Percentiles rank a stretch among this genome's conserved stretches.
phyloP scores from a whole-genome alignment of 1,140 invertebrate species.

The Trichonephila inaurata region DNA sequence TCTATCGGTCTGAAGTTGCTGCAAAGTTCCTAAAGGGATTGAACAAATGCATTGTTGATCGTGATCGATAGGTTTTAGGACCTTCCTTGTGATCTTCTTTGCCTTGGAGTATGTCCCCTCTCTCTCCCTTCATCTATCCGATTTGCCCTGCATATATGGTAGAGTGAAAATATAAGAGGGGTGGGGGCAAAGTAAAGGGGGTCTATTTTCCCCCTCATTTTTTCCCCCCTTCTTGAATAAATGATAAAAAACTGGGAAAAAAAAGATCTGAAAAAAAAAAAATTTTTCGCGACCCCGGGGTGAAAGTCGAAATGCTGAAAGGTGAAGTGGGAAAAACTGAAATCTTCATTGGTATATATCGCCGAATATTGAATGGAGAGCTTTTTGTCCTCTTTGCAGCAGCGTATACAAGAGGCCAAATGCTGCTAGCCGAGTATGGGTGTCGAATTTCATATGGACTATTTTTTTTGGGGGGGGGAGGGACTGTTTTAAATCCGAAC shows the following conservation, averaged over 20 bases:
- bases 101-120: constrained; percentile 48
- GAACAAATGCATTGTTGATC: constrained; percentile 76
- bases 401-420: constrained; percentile 47
- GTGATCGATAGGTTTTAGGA: constrained; percentile 76
- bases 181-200: constrained; percentile 68
- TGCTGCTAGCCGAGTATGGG: constrained; percentile 55
- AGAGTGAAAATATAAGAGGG: constrained; percentile 63
- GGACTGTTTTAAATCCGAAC: neutral
- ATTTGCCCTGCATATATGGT: constrained; percentile 70
- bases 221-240: constrained; percentile 46
- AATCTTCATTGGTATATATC: constrained; percentile 73
- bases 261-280: constrained; percentile 54
- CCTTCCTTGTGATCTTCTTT: constrained; percentile 65
- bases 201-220: constrained; percentile 44
- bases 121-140: constrained; percentile 57
- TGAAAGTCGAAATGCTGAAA: constrained; percentile 62
- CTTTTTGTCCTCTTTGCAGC: constrained; percentile 54
- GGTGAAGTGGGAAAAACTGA: constrained; percentile 27
- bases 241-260: constrained; percentile 51
- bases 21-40: constrained; percentile 70
- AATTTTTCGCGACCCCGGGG: neutral
- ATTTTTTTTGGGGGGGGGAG: constrained; percentile 43
- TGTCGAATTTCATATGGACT: constrained; percentile 67
- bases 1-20: constrained; percentile 46
- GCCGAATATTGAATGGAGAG: constrained; percentile 65